Base-by-base conservation (phyloP, 2,797 vertebrate species). In the Dendrocincla fuliginosa region DNA sequence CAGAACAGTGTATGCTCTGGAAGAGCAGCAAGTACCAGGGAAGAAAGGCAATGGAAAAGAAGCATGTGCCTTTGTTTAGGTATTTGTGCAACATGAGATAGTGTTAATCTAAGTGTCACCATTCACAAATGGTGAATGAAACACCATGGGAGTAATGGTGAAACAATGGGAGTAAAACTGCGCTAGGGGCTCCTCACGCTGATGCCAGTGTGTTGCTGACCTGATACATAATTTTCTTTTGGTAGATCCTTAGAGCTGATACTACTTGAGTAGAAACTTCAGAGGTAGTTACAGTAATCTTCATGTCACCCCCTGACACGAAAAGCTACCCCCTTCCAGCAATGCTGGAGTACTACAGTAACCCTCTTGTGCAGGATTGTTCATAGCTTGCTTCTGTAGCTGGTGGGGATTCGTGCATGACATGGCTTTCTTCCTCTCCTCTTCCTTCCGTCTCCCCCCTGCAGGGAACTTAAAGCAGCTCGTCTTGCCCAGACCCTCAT, bases 401-500 rank as follows among this genome's bases (percentile, higher is more conserved):
- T 90, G 60, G 9, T 37, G 75, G 35, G 55, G 33, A 35, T 39
- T 83, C 11, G 4, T 15, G 19, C 35, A 14, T 88, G 70, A 84
- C 16, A 0, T 5, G 11, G 39, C 64, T 84, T 82, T 95, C 65
- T 93, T 89, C 61, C 56, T 71, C 24, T 93, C n/a, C 37, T 89
- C 76, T 96, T 80, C 79, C 84, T 91, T 74, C 70, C 7, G 0
- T 95, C 35, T 92, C 13, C 63, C 20, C 60, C 14, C 83, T 95
- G 65, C 96, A 98, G 99, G 95, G 98, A 99, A 97, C 98, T 99
- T 64, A 97, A 98, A 97, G 98, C 99, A 95, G 98, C 98, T 47
- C 98, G 99, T 35, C 95, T 98, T 94, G 98, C 98, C 63, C 98
- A 98, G 78, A 94, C 93, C 59, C 98, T 98, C 57, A 75, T 33